Conservation (phyloP, 2,888 invertebrate genomes). For the Tipula vernalis region DNA sequence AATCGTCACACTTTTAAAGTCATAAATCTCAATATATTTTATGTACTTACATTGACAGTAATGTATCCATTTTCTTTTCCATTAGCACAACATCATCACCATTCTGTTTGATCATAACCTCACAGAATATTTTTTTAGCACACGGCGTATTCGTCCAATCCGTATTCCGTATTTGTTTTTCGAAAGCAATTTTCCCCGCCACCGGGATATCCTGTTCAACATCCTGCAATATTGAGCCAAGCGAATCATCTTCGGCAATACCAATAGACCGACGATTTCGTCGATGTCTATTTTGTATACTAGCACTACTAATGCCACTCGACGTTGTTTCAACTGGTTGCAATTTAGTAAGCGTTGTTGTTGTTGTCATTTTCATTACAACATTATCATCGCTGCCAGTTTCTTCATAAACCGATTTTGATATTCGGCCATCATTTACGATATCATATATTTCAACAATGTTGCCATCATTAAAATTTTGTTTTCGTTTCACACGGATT, state of each 20-base stretch:
- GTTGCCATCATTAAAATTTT: background rate
- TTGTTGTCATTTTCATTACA: constrained; percentile 7
- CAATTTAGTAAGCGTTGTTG: constrained; percentile 10
- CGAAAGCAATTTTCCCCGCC: constrained; percentile 13
- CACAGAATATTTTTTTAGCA: constrained; percentile 65
- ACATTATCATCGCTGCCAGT: background rate
- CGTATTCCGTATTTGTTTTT: constrained; percentile 38
- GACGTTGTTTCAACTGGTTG: background rate
- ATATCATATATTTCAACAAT: constrained; percentile 11
- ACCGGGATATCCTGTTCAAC: constrained; percentile 21
- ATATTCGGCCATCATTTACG: background rate
- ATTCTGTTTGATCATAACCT: constrained; percentile 55
- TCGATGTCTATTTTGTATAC: constrained; percentile 14
- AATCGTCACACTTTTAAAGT: too few relatives aligned
- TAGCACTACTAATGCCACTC: background rate
- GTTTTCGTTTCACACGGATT: background rate
- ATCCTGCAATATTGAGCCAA: constrained; percentile 27
- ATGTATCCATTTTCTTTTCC: constrained; percentile 69
- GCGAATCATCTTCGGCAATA: constrained; percentile 34
- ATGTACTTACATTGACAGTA: constrained; percentile 56
- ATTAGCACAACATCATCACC: constrained; percentile 57
- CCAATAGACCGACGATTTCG: constrained; percentile 17
- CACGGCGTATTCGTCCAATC: constrained; percentile 68
- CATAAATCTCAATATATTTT: too few relatives aligned
- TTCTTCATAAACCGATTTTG: background rate